These are phyloP conservation scores for Psilopsiagon aymara DNA, from an alignment of 2,113 vertebrate genomes.

Conservation along the genomic window DNA sequence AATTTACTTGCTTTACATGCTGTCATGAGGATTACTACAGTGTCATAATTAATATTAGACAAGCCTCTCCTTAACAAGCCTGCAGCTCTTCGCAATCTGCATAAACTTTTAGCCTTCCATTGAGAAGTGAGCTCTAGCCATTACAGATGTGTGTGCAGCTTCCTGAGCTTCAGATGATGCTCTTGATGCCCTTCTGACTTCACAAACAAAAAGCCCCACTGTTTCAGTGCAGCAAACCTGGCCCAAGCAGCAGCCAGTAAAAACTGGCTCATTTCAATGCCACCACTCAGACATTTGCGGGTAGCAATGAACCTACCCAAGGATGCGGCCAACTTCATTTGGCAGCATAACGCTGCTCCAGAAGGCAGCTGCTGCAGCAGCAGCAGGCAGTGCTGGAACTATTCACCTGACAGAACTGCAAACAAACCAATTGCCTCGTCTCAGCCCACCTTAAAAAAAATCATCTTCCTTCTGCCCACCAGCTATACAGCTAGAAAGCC, in stretches of 20 bases:
- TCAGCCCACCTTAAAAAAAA: neutral
- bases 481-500: neutral
- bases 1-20: neutral
- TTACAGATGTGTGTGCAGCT: neutral
- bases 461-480: neutral
- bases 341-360: neutral
- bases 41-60: neutral
- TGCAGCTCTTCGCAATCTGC: neutral
- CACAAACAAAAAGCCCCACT: neutral
- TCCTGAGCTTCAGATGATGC: neutral
- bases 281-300: neutral
- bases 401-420: neutral
- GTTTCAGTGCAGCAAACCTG: conserved; percentile 2
- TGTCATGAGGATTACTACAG: neutral
- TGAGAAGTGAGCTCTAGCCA: neutral
- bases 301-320: neutral
- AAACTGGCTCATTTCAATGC: conserved; percentile 7
- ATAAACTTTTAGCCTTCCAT: neutral
- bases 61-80: neutral
- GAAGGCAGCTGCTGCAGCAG: neutral
- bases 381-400: neutral
- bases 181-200: neutral
- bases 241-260: neutral
- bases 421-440: rapidly evolving
- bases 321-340: neutral